phyloP scores from a whole-genome alignment of 2,797 vertebrate species.

The Odontamblyopus lacepedii region DNA sequence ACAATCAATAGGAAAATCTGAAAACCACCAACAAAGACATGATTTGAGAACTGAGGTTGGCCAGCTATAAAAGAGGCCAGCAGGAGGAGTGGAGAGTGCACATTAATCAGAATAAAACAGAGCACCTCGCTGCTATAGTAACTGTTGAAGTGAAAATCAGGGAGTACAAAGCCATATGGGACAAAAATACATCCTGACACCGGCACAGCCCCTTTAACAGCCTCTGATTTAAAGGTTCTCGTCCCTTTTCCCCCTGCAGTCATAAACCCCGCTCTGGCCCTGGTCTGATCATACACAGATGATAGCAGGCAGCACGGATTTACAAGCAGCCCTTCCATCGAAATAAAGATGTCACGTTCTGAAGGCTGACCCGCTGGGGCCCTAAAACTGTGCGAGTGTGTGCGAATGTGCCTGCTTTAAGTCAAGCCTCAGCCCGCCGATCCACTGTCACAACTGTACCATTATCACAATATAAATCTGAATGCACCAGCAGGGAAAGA shows the following conservation, averaged over 20 bases:
- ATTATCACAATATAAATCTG: conserved; percentile 32
- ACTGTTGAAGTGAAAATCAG: conserved; percentile 41
- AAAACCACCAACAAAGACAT: conserved; percentile 9
- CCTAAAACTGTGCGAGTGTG: conserved; percentile 53
- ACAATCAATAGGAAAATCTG: too few relatives aligned
- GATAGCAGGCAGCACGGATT: conserved; percentile 67
- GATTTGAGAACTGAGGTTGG: conserved; percentile 30
- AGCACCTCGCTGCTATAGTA: conserved; percentile 30
- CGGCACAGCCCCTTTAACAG: conserved; percentile 60
- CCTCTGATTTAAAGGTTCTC: conserved; percentile 62
- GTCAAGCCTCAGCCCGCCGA: conserved; percentile 29
- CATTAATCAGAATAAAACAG: conserved; percentile 55
- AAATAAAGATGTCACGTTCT: conserved; percentile 78
- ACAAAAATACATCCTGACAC: conserved; percentile 54
- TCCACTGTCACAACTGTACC: conserved; percentile 21
- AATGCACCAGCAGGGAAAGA: neutral
- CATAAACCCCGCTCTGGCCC: conserved; percentile 52
- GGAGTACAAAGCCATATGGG: conserved; percentile 52
- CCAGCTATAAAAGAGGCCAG: conserved; percentile 24
- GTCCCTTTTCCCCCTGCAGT: conserved; percentile 12
- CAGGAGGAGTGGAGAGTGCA: conserved; percentile 10
- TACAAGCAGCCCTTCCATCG: conserved; percentile 57
- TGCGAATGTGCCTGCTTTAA: conserved; percentile 40
- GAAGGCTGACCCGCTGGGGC: conserved; percentile 75
- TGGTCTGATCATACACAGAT: conserved; percentile 72